Base-by-base conservation (phyloP, 1,140 invertebrate genomes). In the Homalodisca vitripennis region DNA sequence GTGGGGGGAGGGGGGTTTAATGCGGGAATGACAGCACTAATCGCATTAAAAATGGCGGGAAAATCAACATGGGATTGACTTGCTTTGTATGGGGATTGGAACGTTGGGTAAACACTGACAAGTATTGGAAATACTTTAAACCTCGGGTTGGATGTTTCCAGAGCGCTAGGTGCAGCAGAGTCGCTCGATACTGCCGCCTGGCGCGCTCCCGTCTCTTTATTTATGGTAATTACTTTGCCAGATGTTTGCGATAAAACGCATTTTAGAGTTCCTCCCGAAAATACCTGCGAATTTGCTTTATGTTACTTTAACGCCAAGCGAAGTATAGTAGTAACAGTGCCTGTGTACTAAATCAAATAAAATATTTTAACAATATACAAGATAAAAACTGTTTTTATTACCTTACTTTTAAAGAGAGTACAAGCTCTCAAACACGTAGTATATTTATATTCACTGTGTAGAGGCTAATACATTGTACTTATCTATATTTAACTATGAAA, bases 151-250 rank as follows among this genome's bases (percentile, higher is more conserved):
- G n/a, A n/a, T n/a, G n/a, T n/a, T n/a, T n/a, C n/a, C n/a, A n/a
- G n/a, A n/a, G n/a, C n/a, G n/a, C n/a, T n/a, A n/a, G n/a, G n/a
- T n/a, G 17, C 34, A 6, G 34, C 6, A 41, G 34, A 6, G 34
- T 10, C 34, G 34, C 34, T 41, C 34, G 34, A 41, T 41, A 41
- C 34, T 41, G 34, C 55, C 55, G n/a, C 55, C 55, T 12, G 55
- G 24, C 3, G 55, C 55, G 55, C 55, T 30, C 12, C 14, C 27
- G 55, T 60, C 55, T 22, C 55, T 60, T 51, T 60, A 60, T 60
- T 60, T 60, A 60, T 60, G 55, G 55, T 60, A 60, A 60, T 60
- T 60, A 60, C 55, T 24, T 60, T 60, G 55, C 55, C 55, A 60
- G 55, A 60, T 60, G 55, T 60, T 60, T 60, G 55, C 55, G 55